Conservation (phyloP, 2,113 vertebrate genomes). For the Dicentrarchus labrax region DNA sequence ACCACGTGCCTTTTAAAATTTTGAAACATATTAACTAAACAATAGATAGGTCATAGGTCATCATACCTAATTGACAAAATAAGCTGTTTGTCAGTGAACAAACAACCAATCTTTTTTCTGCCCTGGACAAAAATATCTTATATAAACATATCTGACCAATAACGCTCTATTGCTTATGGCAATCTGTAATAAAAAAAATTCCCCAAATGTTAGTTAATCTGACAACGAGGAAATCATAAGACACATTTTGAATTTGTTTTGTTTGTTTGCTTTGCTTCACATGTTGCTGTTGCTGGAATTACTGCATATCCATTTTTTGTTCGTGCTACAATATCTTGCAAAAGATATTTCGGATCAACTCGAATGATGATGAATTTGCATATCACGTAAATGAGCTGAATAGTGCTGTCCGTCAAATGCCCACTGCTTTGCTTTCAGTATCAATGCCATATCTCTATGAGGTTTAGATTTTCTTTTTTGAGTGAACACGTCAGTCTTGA, state of each 20-base stretch:
- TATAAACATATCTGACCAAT: too few species aligned
- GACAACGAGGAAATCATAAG: background rate
- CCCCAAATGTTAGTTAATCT: background rate
- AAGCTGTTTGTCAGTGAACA: background rate
- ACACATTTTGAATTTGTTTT: background rate
- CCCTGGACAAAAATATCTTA: background rate
- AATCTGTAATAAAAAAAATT: background rate
- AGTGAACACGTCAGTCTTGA: constrained; percentile 5
- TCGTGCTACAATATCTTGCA: background rate
- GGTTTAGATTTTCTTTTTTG: background rate
- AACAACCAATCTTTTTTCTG: background rate
- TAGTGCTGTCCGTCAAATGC: constrained; percentile 8
- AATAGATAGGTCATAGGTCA: too few species aligned
- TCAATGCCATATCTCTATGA: constrained; percentile 3
- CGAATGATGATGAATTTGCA: constrained; percentile 1
- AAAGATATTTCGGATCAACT: background rate
- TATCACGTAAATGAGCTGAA: constrained; percentile 11
- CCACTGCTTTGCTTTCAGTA: constrained; percentile 9
- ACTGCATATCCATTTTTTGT: background rate
- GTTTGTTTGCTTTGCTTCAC: background rate
- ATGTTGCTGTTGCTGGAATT: background rate
- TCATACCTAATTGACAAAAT: background rate
- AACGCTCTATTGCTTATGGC: background rate
- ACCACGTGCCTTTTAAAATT: too few species aligned
- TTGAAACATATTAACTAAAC: too few species aligned